Evolutionary conservation across 1,140 invertebrate species (phyloP).

Genomic region (Drosophila ambigua): DNA sequence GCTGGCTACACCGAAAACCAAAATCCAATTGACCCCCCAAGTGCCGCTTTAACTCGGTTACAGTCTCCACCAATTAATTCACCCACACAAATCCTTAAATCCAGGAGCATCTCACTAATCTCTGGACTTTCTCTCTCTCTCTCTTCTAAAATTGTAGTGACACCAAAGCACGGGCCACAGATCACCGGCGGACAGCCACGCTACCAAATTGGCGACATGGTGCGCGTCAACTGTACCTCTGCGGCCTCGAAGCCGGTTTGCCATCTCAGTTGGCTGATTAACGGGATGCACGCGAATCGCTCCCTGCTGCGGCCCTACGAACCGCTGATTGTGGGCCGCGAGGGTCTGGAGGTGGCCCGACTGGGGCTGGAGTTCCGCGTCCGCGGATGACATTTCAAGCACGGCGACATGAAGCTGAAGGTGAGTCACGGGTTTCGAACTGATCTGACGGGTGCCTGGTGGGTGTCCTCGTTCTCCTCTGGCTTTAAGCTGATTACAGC

Average conservation of each 20-base stretch:
- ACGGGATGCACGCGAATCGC: constrained; percentile 90
- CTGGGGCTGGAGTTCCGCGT: constrained; percentile 90
- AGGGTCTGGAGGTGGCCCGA: constrained; percentile 89
- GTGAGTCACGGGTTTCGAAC: constrained; percentile 71
- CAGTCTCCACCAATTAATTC: neutral
- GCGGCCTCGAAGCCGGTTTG: constrained; percentile 92
- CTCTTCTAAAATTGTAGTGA: constrained; percentile 85
- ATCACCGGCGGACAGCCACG: constrained; percentile 91
- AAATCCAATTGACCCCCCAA: too few relatives aligned
- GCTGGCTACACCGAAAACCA: too few relatives aligned
- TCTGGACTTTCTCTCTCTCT: neutral
- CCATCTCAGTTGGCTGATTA: constrained; percentile 94
- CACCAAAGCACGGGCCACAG: constrained; percentile 91
- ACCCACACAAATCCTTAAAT: constrained; percentile 1
- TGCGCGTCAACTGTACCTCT: constrained; percentile 93
- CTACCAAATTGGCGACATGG: constrained; percentile 92
- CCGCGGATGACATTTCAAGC: constrained; percentile 90
- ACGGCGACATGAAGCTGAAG: constrained; percentile 93
- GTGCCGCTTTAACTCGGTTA: too few relatives aligned
- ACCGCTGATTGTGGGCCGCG: constrained; percentile 75
- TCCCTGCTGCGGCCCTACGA: constrained; percentile 79
- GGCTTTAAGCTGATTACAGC: constrained; percentile 66
- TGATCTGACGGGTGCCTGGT: neutral
- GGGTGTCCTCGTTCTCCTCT: neutral
- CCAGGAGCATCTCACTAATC: constrained; percentile 18